Percentiles rank a stretch among this genome's conserved stretches.
These are phyloP conservation scores for Atrina japonica DNA, from an alignment of 2,888 invertebrate species.

Conservation along the genomic window DNA sequence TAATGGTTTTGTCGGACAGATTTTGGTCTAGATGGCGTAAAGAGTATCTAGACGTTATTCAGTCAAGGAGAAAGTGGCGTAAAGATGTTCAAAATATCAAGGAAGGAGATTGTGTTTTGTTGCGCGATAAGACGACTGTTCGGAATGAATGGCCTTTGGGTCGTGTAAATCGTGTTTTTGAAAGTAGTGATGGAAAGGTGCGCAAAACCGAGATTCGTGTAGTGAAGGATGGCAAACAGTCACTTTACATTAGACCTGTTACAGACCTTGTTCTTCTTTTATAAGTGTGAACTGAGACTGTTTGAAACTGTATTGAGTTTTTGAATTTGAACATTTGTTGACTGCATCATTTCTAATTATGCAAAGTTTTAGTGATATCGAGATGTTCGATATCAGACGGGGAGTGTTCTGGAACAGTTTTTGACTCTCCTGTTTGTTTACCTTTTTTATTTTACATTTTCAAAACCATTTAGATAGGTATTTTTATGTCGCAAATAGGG, in stretches of 20 bases:
- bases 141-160: constrained; percentile 31
- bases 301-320: too few species aligned
- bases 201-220: constrained; percentile 24
- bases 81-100: constrained; percentile 19
- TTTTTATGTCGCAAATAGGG: too few species aligned
- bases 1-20: constrained; percentile 4
- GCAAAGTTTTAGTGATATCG: too few species aligned
- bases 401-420: too few species aligned
- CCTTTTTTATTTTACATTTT: too few species aligned
- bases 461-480: too few species aligned
- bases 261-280: constrained; percentile 1
- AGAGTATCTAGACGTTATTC: constrained; percentile 24
- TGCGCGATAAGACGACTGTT: constrained; percentile 1
- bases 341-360: too few species aligned
- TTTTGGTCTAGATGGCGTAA: constrained; percentile 36
- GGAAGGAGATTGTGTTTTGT: constrained; percentile 15
- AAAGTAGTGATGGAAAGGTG: constrained; percentile 15
- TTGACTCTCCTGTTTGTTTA: too few species aligned
- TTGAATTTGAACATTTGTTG: too few species aligned
- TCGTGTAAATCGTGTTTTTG: neutral
- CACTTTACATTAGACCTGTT: constrained; percentile 10
- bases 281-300: too few species aligned
- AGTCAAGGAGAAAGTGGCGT: constrained; percentile 27
- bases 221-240: neutral
- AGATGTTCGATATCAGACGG: too few species aligned